Evolutionary conservation across 92 coral and sea anemone genomes (phyloP).

Genomic region (Zoanthus solanderi): DNA sequence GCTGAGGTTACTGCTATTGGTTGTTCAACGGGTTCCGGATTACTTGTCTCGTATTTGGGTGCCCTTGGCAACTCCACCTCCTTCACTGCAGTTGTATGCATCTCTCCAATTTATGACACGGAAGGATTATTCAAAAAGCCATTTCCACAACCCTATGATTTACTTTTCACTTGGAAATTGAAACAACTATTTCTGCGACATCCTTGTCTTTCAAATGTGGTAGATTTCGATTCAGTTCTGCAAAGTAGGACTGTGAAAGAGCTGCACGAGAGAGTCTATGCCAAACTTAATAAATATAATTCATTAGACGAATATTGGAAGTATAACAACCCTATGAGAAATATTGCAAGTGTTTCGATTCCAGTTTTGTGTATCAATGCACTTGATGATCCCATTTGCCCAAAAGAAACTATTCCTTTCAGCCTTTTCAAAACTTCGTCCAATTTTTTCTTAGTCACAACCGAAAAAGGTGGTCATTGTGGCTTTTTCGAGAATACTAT

Average conservation of each 20-base stretch:
- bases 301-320: slow-evolving; percentile 84
- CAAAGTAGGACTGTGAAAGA: slow-evolving; percentile 81
- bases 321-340: slow-evolving; percentile 87
- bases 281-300: slow-evolving; percentile 76
- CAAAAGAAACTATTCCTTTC: slow-evolving; percentile 87
- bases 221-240: slow-evolving; percentile 80
- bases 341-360: slow-evolving; percentile 78
- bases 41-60: slow-evolving; percentile 89
- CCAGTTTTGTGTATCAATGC: slow-evolving; percentile 95
- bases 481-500: slow-evolving; percentile 88
- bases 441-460: slow-evolving; percentile 89
- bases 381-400: slow-evolving; percentile 93
- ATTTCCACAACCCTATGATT: slow-evolving; percentile 86
- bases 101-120: slow-evolving; percentile 92
- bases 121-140: slow-evolving; percentile 77
- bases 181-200: slow-evolving; percentile 77
- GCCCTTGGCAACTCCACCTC: slow-evolving; percentile 65
- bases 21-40: slow-evolving; percentile 86
- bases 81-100: slow-evolving; percentile 85
- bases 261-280: slow-evolving; percentile 88
- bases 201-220: slow-evolving; percentile 80
- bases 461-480: slow-evolving; percentile 96
- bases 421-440: slow-evolving; percentile 95
- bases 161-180: slow-evolving; percentile 84
- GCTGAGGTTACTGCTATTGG: slow-evolving; percentile 91